Conservation (phyloP, 2,797 vertebrate species). For the Delichon dasypus region DNA sequence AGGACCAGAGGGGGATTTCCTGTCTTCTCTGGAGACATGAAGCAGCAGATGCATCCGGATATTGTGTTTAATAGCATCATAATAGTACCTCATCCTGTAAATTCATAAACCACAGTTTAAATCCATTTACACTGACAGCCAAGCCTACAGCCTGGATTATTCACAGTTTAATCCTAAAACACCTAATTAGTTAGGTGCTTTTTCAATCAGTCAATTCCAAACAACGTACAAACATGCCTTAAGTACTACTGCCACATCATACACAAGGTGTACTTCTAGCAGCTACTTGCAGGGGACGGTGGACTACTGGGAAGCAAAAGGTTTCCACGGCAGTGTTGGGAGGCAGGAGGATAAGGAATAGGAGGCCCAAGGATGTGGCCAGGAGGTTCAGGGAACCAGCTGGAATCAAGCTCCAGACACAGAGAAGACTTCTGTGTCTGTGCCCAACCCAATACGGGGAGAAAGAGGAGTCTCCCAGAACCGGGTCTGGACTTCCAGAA, state of each 20-base stretch:
- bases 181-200: not conserved
- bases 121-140: not conserved
- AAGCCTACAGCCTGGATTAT: not conserved
- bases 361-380: not conserved
- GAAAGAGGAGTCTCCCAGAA: not conserved
- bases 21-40: not conserved
- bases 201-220: not conserved
- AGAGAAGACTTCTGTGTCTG: not conserved
- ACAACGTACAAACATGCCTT: not conserved
- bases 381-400: not conserved
- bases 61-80: not conserved
- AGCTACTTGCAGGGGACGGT: not conserved
- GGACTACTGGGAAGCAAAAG: not conserved
- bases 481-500: not conserved
- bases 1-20: not conserved
- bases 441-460: rapidly evolving
- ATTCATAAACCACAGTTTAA: not conserved
- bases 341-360: not conserved
- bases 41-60: not conserved
- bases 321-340: not conserved
- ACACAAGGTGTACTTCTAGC: not conserved
- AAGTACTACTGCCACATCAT: not conserved
- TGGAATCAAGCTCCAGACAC: not conserved
- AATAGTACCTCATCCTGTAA: not conserved
- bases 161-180: not conserved